Evolutionary conservation across 2,888 invertebrate species (phyloP).

Genomic region (Sylvicola cinctus): DNA sequence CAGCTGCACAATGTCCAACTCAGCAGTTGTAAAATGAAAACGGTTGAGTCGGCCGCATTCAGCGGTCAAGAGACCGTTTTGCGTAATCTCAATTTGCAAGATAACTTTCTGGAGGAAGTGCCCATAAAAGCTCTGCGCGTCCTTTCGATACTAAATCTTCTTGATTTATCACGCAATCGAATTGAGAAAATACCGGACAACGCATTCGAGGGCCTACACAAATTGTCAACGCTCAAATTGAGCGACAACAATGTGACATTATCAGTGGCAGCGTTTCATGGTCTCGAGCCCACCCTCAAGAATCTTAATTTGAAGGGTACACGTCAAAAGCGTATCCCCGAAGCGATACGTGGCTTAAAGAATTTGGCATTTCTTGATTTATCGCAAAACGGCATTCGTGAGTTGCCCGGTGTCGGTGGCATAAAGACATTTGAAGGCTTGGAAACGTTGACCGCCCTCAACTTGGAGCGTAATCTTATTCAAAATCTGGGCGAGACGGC

Average conservation of each 20-base stretch:
- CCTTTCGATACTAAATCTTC: slow-evolving; percentile 47
- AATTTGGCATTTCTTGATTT: slow-evolving; percentile 74
- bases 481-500: slow-evolving; percentile 55
- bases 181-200: slow-evolving; percentile 50
- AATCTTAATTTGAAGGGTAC: slow-evolving; percentile 81
- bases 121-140: slow-evolving; percentile 50
- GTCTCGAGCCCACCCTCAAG: slow-evolving; percentile 61
- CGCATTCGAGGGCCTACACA: slow-evolving; percentile 50
- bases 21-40: slow-evolving; percentile 58
- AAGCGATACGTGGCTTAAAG: slow-evolving; percentile 52
- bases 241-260: slow-evolving; percentile 74
- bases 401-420: slow-evolving; percentile 51
- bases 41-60: slow-evolving; percentile 53
- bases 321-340: slow-evolving; percentile 56
- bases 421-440: slow-evolving; percentile 52
- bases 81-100: slow-evolving; percentile 67
- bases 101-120: slow-evolving; percentile 58
- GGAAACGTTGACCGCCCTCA: slow-evolving; percentile 64
- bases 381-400: slow-evolving; percentile 69
- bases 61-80: slow-evolving; percentile 61
- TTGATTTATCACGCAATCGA: slow-evolving; percentile 70
- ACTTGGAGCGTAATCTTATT: slow-evolving; percentile 72
- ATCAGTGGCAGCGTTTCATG: slow-evolving; percentile 46
- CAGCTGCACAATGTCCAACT: slow-evolving; percentile 65
- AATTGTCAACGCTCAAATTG: slow-evolving; percentile 60